A percentile compares a stretch with the other conserved stretches of the same genome.
Evolutionary conservation across 2,888 invertebrate species (phyloP).

Genomic region (Horisme vitalbata): DNA sequence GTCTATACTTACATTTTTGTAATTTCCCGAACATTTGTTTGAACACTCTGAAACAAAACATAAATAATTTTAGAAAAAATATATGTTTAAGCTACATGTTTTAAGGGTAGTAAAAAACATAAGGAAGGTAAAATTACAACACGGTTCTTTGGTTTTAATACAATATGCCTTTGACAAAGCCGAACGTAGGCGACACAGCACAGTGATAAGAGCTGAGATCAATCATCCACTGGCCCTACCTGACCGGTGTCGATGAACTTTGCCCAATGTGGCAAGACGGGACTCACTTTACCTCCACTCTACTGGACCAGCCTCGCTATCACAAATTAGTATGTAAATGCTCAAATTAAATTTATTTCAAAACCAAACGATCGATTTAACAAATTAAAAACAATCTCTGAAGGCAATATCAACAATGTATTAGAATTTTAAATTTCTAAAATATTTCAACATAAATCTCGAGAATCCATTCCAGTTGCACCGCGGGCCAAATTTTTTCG

Average conservation of each 20-base stretch:
- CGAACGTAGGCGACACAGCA: conserved; percentile 77
- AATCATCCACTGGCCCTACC: conserved; percentile 78
- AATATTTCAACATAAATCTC: conserved; percentile 63
- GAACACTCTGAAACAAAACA: conserved; percentile 67
- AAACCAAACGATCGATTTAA: conserved; percentile 36
- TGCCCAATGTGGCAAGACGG: conserved; percentile 63
- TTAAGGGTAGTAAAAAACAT: conserved; percentile 13
- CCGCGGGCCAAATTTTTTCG: conserved; percentile 67
- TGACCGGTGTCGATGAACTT: conserved; percentile 75
- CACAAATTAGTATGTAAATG: conserved; percentile 55
- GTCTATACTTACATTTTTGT: conserved; percentile 60
- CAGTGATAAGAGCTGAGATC: conserved; percentile 78
- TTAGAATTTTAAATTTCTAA: conserved; percentile 58
- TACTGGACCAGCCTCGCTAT: conserved; percentile 54
- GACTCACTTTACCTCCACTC: conserved; percentile 63
- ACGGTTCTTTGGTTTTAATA: conserved; percentile 60
- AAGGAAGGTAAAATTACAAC: conserved; percentile 52
- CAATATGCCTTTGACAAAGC: conserved; percentile 78
- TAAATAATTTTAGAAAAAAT: conserved; percentile 13
- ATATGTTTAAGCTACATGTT: not conserved
- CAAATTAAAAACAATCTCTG: conserved; percentile 40
- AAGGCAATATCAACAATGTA: conserved; percentile 43
- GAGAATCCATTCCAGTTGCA: conserved; percentile 63
- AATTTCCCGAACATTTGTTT: conserved; percentile 45
- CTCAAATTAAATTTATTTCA: conserved; percentile 37